A percentile compares a stretch with the other conserved stretches of the same genome.
These are phyloP conservation scores for Aphaenogaster rudis DNA, from an alignment of 1,140 invertebrate species.

Conservation along the genomic window DNA sequence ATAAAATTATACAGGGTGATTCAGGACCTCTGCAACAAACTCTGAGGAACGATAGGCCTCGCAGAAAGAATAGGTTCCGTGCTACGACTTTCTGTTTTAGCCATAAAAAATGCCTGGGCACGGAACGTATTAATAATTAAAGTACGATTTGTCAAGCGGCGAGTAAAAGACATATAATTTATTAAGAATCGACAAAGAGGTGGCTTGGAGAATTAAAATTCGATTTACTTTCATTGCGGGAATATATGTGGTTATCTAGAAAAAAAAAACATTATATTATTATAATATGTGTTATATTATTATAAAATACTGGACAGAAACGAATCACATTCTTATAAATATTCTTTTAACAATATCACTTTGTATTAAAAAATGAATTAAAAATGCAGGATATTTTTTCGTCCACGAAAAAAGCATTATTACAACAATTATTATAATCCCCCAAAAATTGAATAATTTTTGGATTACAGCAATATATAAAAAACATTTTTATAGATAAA, in stretches of 20 bases:
- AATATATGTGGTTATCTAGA: background rate
- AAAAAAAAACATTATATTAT: conserved; percentile 8
- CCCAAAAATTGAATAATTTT: background rate
- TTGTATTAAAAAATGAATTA: background rate
- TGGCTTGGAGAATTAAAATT: conserved; percentile 15
- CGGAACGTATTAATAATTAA: no score
- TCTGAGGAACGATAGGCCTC: no score
- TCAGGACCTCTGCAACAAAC: no score
- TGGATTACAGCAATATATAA: background rate
- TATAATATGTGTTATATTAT: background rate
- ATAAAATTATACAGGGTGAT: background rate
- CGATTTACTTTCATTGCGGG: background rate
- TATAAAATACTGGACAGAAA: conserved; percentile 15
- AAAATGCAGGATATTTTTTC: background rate
- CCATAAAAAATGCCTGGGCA: no score
- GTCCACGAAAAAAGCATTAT: background rate
- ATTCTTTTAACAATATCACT: conserved; percentile 24
- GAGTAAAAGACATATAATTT: background rate
- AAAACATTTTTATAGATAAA: conserved; percentile 9
- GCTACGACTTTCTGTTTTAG: no score
- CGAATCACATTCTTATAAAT: conserved; percentile 4
- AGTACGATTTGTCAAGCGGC: background rate
- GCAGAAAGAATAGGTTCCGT: no score
- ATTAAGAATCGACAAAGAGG: conserved; percentile 11
- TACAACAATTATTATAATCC: conserved; percentile 14